A percentile compares a stretch with the other conserved stretches of the same genome.
These are phyloP conservation scores for Sitodiplosis mosellana DNA, from an alignment of 1,140 invertebrate species.

Conservation along the genomic window DNA sequence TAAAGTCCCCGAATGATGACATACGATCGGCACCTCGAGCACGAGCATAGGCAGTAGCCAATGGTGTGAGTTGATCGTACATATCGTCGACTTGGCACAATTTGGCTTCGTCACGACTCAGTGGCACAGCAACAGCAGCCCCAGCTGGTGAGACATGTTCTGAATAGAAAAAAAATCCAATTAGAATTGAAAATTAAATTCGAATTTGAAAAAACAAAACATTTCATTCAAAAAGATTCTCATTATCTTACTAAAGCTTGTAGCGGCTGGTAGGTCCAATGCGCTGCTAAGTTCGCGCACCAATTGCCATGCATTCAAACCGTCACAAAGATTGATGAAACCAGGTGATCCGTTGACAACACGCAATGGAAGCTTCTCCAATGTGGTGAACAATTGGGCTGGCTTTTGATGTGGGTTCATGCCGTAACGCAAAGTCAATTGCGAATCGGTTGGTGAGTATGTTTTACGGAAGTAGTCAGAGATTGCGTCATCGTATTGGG, in stretches of 20 bases:
- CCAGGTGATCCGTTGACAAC: slow-evolving; percentile 83
- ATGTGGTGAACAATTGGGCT: slow-evolving; percentile 76
- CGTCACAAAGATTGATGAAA: slow-evolving; percentile 95
- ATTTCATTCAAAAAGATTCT: no score
- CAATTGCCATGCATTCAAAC: slow-evolving; percentile 91
- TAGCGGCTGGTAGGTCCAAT: slow-evolving; percentile 70
- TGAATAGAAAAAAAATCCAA: no score
- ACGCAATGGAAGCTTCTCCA: slow-evolving; percentile 63
- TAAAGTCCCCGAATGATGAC: slow-evolving; percentile 98
- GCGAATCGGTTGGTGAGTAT: slow-evolving; percentile 58
- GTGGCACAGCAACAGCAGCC: slow-evolving; percentile 72
- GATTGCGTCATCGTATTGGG: slow-evolving; percentile 85
- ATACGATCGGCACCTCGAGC: slow-evolving; percentile 94
- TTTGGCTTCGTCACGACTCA: slow-evolving; percentile 53
- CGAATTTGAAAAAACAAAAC: no score
- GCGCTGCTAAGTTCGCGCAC: slow-evolving; percentile 74
- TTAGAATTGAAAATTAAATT: no score
- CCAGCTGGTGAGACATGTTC: slow-evolving; percentile 92
- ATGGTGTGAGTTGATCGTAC: slow-evolving; percentile 48
- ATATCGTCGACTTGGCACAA: slow-evolving; percentile 90
- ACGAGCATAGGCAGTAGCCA: slow-evolving; percentile 88
- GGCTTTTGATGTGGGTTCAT: slow-evolving; percentile 98
- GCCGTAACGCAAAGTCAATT: slow-evolving; percentile 74
- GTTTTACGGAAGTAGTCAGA: slow-evolving; percentile 90
- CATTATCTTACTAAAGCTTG: slow-evolving; percentile 75